phyloP scores from a whole-genome alignment of 2,888 invertebrate species.

The Esperia sulphurella region DNA sequence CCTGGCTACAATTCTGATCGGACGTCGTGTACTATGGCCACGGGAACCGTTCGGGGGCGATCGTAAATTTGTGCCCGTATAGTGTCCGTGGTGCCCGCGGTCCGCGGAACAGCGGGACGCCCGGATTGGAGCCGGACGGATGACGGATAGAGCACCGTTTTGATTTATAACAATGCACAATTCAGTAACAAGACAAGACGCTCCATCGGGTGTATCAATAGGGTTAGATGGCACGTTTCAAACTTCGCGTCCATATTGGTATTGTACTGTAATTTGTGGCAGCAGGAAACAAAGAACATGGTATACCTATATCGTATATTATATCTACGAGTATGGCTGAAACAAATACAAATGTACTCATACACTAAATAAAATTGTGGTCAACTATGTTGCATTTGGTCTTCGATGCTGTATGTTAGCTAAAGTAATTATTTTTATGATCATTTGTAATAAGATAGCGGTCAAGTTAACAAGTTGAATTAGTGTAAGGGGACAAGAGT shows the following conservation, averaged over 20 bases:
- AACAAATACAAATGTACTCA: too few relatives aligned
- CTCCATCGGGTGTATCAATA: slow-evolving; percentile 27
- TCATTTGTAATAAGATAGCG: too few relatives aligned
- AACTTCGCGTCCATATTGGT: neutral
- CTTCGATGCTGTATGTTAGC: too few relatives aligned
- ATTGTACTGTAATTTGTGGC: neutral
- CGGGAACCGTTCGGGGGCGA: slow-evolving; percentile 58
- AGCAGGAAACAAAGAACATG: neutral
- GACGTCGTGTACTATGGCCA: slow-evolving; percentile 18
- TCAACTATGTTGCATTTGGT: too few relatives aligned
- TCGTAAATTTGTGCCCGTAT: slow-evolving; percentile 69
- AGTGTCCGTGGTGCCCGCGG: slow-evolving; percentile 14
- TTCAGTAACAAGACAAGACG: slow-evolving; percentile 41
- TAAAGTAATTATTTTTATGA: too few relatives aligned
- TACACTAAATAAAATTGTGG: too few relatives aligned
- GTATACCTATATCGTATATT: too few relatives aligned
- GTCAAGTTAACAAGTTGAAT: too few relatives aligned
- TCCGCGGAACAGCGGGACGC: slow-evolving; percentile 66
- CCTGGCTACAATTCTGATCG: neutral
- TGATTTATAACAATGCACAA: slow-evolving; percentile 57
- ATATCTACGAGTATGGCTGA: too few relatives aligned
- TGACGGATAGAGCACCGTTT: slow-evolving; percentile 68
- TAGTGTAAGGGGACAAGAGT: too few relatives aligned
- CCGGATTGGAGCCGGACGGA: slow-evolving; percentile 47
- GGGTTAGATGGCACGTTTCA: neutral